Evolutionary conservation across 1,140 invertebrate genomes (phyloP), one percentile per base, ranked within the genome.

Genomic region (Caenorhabditis inopinata): DNA sequence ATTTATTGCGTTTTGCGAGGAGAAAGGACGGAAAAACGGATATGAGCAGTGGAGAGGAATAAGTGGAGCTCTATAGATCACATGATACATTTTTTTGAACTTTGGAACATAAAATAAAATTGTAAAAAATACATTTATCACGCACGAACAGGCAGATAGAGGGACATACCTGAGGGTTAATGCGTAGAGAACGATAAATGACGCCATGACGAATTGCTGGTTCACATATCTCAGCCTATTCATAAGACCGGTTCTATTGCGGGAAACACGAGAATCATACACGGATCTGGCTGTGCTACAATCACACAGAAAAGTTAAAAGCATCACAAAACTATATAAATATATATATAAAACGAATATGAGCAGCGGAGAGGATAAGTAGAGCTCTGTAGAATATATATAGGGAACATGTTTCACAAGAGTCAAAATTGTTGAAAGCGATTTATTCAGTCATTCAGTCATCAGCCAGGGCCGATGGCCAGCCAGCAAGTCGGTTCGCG

Each of bases 181-280:
- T 16, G n/a, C 27, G 27, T 58, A 68, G n/a, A 68, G 58, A 68
- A 68, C 58, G 58, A 42, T 68, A 68, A 21, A 68, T 68, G 58
- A 68, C 58, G 58, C 58, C 23, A 68, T 68, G 58, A 68, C 58
- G 58, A 29, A 68, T 68, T 32, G 58, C n/a, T 68, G 58, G 58
- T 68, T 68, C 32, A 18, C 51, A 58, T 68, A 18, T 68, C 32
- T 29, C 38, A n/a, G 32, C n/a, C 58, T 38, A 18, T 68, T 68
- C 58, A 42, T 21, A 12, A 68, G 16, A 68, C 58, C 58, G 58
- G 58, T 68, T 68, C 58, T 68, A 16, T 68, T 38, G 58, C n/a
- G 58, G 51, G 58, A 68, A 68, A 68, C 32, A 68, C 58, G 58
- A 68, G 58, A 68, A 68, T 68, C 51, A 58, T 58, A 29, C 51